Evolutionary conservation across 2,113 vertebrate genomes (phyloP).

Genomic region (Eptesicus fuscus): DNA sequence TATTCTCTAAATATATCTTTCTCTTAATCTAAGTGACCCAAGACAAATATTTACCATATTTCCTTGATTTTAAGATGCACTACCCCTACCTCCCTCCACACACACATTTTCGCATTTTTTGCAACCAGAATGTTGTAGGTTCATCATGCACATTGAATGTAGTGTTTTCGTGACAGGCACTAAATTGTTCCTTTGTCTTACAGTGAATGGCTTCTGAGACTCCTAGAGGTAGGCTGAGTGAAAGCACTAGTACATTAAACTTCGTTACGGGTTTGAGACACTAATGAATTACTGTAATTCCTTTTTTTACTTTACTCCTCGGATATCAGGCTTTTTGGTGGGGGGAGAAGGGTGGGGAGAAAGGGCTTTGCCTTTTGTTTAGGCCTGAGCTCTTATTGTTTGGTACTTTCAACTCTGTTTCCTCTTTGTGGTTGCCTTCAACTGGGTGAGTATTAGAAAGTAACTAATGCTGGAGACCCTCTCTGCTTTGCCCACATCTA

Average conservation of each 20-base stretch:
- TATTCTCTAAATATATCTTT: constrained; percentile 18
- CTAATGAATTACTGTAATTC: not conserved
- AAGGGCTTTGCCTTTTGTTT: not conserved
- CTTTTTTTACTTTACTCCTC: not conserved
- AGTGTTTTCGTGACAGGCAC: not conserved
- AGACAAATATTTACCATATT: constrained; percentile 41
- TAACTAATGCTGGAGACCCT: not conserved
- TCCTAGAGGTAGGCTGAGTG: not conserved
- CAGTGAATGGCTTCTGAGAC: not conserved
- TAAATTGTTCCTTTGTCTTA: not conserved
- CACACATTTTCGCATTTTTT: not conserved
- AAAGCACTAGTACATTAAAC: not conserved
- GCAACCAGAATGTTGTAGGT: not conserved
- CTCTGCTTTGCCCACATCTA: not conserved
- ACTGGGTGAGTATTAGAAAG: not conserved
- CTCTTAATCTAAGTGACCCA: constrained; percentile 11
- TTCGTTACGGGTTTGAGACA: not conserved
- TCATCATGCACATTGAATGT: not conserved
- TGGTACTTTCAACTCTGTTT: not conserved
- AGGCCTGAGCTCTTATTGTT: not conserved
- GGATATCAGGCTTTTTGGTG: not conserved
- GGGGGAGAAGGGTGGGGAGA: too few relatives aligned
- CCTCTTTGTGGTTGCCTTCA: not conserved
- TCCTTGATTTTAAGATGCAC: constrained; percentile 12
- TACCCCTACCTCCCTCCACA: not conserved